Conservation (phyloP, 2,888 invertebrate genomes). For the Allophyes oxyacanthae region DNA sequence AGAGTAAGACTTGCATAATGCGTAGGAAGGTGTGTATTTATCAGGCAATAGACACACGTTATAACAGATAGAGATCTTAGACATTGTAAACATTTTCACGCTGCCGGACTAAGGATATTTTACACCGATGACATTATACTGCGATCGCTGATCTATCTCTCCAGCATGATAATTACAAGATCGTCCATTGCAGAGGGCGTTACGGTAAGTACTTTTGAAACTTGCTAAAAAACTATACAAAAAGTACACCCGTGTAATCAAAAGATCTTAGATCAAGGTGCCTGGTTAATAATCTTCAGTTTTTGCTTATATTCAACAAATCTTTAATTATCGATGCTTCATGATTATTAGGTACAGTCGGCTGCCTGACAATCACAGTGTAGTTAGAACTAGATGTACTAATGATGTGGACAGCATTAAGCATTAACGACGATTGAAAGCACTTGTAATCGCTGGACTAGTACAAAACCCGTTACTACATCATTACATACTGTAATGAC, state of each 20-base stretch:
- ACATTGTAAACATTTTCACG: too few relatives aligned
- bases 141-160: too few relatives aligned
- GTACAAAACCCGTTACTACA: conserved; percentile 11
- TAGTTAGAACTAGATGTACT: conserved; percentile 5
- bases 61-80: too few relatives aligned
- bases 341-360: conserved; percentile 15
- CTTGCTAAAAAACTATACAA: conserved; percentile 7
- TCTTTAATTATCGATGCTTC: conserved; percentile 16
- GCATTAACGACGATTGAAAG: conserved; percentile 4
- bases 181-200: conserved; percentile 3
- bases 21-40: not conserved
- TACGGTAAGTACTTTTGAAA: conserved; percentile 4
- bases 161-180: too few relatives aligned
- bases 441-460: conserved; percentile 11
- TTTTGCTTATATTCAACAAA: too few relatives aligned
- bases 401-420: not conserved
- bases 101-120: too few relatives aligned
- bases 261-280: too few relatives aligned
- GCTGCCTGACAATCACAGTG: not conserved
- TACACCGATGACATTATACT: too few relatives aligned
- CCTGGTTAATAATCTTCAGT: too few relatives aligned
- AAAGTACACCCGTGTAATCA: conserved; percentile 12
- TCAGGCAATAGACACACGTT: too few relatives aligned
- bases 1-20: conserved; percentile 1
- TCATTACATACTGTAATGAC: conserved; percentile 38